phyloP scores from a whole-genome alignment of 2,113 vertebrate species.

The Caranx ignobilis region DNA sequence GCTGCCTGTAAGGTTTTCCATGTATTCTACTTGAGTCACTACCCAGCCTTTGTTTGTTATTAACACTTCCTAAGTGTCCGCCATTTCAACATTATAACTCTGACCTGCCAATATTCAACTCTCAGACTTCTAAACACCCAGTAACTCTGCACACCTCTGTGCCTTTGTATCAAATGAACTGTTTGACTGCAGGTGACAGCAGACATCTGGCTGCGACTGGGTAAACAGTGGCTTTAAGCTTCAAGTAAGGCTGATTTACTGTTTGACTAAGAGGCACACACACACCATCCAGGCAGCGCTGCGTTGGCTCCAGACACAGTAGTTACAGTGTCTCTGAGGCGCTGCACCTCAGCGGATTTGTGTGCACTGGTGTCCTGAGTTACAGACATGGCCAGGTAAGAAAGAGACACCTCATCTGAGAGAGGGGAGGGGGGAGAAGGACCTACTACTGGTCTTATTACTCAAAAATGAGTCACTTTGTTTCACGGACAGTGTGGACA shows the following conservation, averaged over 20 bases:
- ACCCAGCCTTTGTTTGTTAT: not conserved
- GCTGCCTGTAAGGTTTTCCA: not conserved
- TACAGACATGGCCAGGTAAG: not conserved
- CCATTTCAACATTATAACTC: too few relatives aligned
- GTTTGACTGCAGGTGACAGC: not conserved
- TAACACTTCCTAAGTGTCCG: not conserved
- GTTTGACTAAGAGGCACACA: not conserved
- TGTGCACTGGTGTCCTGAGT: not conserved
- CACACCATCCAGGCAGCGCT: not conserved
- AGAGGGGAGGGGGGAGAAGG: not conserved
- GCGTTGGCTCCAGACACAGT: conserved; percentile 1
- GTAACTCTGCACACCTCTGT: too few relatives aligned
- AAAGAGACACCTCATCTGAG: not conserved
- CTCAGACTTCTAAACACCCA: too few relatives aligned
- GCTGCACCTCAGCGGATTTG: not conserved
- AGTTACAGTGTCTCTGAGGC: conserved; percentile 16
- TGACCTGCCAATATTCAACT: not conserved
- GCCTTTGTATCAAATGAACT: not conserved
- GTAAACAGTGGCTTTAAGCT: conserved; percentile 5
- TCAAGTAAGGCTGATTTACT: not conserved
- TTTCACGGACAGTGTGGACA: not conserved
- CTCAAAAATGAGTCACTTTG: not conserved
- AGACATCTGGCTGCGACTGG: not conserved
- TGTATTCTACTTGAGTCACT: not conserved
- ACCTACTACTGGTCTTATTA: not conserved